Base-by-base conservation (phyloP, 2,888 invertebrate species). In the Chrysolina americana region DNA sequence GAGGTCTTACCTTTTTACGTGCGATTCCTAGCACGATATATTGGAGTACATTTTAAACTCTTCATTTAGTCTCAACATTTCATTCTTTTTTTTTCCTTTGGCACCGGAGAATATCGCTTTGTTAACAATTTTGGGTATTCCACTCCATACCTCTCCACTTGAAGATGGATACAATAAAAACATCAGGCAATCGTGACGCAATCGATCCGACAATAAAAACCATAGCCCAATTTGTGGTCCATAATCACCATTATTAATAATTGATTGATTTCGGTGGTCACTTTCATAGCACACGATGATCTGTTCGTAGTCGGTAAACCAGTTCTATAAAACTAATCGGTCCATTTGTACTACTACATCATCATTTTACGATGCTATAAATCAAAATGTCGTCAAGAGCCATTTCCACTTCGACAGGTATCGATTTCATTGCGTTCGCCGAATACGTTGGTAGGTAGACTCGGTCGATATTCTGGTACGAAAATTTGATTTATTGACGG, bases 271-370 rank as follows among this genome's bases (percentile, higher is more conserved):
- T 73, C 63, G 65, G 64, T 69, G 73, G 73, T 64, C 68, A 53
- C 64, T 56, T 23, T 68, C 64, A 68, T 73, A 68, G 73, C 73
- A 68, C 73, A 68, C 68, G 17, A 17, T 41, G 68, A 68, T 68
- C 53, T 44, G 36, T 41, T 28, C 68, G 56, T 53, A 69, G 68
- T 64, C 73, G 68, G 63, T 64, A 69, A 73, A 73, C 73, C 68
- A 68, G 73, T 73, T 69, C 73, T 73, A 73, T 73, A 56, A 68
- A 73, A 68, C 62, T 68, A 73, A 73, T 73, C 68, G 68, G 68
- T 70, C 73, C 68, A 73, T 73, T 73, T 73, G 73, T 73, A 73
- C 64, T 68, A 53, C 68, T 53, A 53, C 68, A 68, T 68, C 50
- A 68, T 68, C 73, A 36, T 28, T 53, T 73, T 68, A 68, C 62